Evolutionary conservation across 2,888 invertebrate species (phyloP).

Genomic region (Cordilura impudica): DNA sequence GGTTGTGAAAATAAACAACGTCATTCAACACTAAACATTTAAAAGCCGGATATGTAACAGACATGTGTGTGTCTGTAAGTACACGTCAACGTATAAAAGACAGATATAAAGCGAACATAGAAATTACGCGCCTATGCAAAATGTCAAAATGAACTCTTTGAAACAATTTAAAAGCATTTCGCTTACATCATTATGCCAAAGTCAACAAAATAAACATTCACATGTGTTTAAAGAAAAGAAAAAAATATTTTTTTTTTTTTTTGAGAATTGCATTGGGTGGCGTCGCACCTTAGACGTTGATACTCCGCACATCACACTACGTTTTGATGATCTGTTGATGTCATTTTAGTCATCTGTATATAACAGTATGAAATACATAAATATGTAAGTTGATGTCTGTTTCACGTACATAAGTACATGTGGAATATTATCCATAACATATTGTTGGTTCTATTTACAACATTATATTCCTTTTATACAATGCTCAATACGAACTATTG

Average conservation of each 20-base stretch:
- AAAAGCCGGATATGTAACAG: constrained; percentile 53
- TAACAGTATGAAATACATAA: too few species aligned
- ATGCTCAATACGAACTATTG: too few species aligned
- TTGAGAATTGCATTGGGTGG: not conserved
- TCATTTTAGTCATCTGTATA: too few species aligned
- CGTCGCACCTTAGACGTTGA: not conserved
- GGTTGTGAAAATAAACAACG: constrained; percentile 33
- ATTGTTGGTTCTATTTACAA: too few species aligned
- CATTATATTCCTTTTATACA: too few species aligned
- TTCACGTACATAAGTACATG: too few species aligned
- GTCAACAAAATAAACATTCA: constrained; percentile 21
- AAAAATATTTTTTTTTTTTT: too few species aligned
- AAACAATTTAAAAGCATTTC: constrained; percentile 12
- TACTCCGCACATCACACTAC: too few species aligned
- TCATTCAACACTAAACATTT: constrained; percentile 32
- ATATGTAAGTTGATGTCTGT: too few species aligned
- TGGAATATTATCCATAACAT: too few species aligned
- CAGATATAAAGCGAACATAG: not conserved
- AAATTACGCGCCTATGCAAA: not conserved
- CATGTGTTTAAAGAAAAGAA: not conserved
- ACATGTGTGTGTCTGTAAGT: constrained; percentile 2
- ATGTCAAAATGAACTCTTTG: not conserved
- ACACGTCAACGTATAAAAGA: not conserved
- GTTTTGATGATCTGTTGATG: too few species aligned
- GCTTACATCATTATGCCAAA: constrained; percentile 41